Percentiles rank a stretch among this genome's conserved stretches.
Conservation (phyloP, 2,888 invertebrate species). For the Smittia sp. region DNA sequence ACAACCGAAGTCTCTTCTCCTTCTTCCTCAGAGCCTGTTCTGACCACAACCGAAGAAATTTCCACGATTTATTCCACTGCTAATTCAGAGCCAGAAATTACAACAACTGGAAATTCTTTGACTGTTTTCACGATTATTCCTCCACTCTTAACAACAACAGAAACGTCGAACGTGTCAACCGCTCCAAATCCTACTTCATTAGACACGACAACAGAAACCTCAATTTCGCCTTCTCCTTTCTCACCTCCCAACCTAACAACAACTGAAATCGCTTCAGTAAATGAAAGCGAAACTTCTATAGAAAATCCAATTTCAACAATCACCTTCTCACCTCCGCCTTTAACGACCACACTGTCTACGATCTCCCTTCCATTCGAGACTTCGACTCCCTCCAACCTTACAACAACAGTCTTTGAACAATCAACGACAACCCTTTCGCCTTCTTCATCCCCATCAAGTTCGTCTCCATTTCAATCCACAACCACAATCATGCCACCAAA, state of each 20-base stretch:
- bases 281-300: constrained; percentile 42
- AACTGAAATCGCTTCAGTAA: background rate
- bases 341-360: constrained; percentile 35
- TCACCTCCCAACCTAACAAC: constrained; percentile 1
- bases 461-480: no score
- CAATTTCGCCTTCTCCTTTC: background rate
- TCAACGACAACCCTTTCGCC: no score
- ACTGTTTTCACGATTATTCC: no score
- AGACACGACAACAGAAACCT: constrained; percentile 8
- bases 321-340: constrained; percentile 33
- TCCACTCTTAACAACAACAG: background rate
- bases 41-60: background rate
- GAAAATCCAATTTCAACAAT: constrained; percentile 42
- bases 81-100: no score
- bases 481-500: background rate
- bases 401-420: no score
- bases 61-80: no score
- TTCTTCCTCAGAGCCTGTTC: background rate
- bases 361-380: constrained; percentile 16
- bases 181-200: constrained; percentile 41
- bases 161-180: background rate
- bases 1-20: background rate
- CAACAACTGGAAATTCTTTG: no score
- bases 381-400: constrained; percentile 42
- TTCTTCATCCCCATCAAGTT: no score